A percentile compares a stretch with the other conserved stretches of the same genome.
These are phyloP conservation scores for Egretta garzetta DNA, from an alignment of 2,113 vertebrate genomes.

Conservation along the genomic window DNA sequence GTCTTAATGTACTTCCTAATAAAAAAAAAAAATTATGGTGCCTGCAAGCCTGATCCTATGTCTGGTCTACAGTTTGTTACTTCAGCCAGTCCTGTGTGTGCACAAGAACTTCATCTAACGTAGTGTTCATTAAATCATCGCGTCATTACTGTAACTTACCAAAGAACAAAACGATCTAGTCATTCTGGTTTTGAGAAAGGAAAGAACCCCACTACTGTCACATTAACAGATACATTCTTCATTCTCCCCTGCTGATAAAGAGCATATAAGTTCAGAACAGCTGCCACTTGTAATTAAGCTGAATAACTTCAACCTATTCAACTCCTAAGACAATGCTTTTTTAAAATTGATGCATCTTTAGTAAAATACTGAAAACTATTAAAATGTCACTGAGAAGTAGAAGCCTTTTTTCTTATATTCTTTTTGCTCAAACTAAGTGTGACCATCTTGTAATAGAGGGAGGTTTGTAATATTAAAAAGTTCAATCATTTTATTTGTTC, in stretches of 20 bases:
- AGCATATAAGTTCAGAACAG: background rate
- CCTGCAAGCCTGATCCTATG: background rate
- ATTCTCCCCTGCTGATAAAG: background rate
- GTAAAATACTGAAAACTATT: background rate
- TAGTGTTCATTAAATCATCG: background rate
- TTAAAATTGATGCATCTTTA: background rate
- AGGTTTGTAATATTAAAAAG: background rate
- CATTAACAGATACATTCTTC: background rate
- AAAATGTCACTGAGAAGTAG: background rate
- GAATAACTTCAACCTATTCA: background rate
- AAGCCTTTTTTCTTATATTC: background rate
- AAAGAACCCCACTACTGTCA: background rate
- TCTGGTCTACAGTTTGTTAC: background rate
- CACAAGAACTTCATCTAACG: background rate
- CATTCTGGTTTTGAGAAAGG: background rate
- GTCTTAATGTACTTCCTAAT: background rate
- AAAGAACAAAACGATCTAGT: background rate
- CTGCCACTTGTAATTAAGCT: background rate
- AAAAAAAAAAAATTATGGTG: rapidly evolving
- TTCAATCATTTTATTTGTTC: background rate
- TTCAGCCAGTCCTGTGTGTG: background rate
- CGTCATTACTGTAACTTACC: background rate
- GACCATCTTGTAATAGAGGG: background rate
- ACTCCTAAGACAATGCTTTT: background rate
- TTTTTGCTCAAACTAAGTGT: background rate